Evolutionary conservation across 2,888 invertebrate species (phyloP), one percentile per base, ranked within the genome.

Genomic region (Piscicola geometra): DNA sequence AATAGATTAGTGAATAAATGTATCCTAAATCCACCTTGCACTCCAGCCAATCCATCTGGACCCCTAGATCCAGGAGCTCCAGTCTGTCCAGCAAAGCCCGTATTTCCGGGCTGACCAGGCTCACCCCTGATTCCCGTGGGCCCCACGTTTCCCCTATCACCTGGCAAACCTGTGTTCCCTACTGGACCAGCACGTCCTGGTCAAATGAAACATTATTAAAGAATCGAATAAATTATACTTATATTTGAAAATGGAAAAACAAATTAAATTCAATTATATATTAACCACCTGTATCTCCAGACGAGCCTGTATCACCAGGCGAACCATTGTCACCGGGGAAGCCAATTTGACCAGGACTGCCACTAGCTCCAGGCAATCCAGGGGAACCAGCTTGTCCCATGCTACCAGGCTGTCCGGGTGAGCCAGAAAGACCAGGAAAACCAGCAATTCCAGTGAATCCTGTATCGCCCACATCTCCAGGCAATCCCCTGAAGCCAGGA

Each of bases 401-500:
- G 9, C 50, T 73, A 71, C 80, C 80, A 75, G 70, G 75, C 66
- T 50, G 1, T 15, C 79, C 79, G 68, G 76, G 28, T 18, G 66
- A 36, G 67, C 80, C 79, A 60, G 70, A 33, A 71, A 68, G 75
- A 47, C 80, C 80, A n/a, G 72, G 50, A 25, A 47, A 32, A 12
- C 79, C 79, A 52, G 77, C 28, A 32, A 28, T 68, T 28, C 79
- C 79, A 75, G 35, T 15, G 30, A 70, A 36, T 21, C 80, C 80
- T 52, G 76, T 36, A 50, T 67, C 70, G 70, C 79, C 78, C 30
- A 73, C 36, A 32, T 28, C 28, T 18, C 76, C 76, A 28, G 36
- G 25, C 21, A 33, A 32, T 35, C 76, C 76, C 3, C 32, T 75
- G n/a, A 2, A 21, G 5, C 73, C 73, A 18, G 35, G 5, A 12